Evolutionary conservation across 2,888 invertebrate species (phyloP).

Genomic region (Periphyllus acericola): DNA sequence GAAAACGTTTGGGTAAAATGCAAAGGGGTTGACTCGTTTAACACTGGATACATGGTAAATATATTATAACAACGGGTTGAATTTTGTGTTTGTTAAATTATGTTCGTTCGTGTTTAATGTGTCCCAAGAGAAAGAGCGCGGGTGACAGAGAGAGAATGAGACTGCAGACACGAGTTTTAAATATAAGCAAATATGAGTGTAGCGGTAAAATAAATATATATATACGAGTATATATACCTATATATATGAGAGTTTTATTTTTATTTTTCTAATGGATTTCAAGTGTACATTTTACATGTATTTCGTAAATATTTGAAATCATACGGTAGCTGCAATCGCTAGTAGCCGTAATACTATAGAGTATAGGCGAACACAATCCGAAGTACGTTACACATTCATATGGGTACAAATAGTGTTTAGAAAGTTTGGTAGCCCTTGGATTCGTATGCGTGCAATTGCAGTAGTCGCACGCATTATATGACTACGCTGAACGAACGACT

Average conservation of each 20-base stretch:
- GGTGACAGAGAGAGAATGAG: background rate
- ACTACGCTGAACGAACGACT: too few relatives aligned
- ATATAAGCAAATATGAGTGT: background rate
- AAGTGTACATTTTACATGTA: background rate
- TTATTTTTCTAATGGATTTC: slow-evolving; percentile 11
- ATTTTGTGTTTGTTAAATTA: background rate
- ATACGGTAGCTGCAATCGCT: background rate
- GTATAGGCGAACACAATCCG: too few relatives aligned
- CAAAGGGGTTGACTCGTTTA: background rate
- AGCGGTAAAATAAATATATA: background rate
- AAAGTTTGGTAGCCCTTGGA: too few relatives aligned
- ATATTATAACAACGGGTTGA: slow-evolving; percentile 23
- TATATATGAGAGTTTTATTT: too few relatives aligned
- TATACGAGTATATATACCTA: background rate
- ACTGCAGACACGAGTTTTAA: background rate
- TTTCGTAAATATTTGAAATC: slow-evolving; percentile 28
- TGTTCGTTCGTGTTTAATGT: background rate
- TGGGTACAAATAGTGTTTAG: too few relatives aligned
- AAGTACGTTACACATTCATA: too few relatives aligned
- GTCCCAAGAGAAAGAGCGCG: background rate
- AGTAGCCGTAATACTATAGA: too few relatives aligned
- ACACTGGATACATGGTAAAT: background rate
- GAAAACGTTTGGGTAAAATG: background rate
- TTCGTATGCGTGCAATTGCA: too few relatives aligned
- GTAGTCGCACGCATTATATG: too few relatives aligned